Conservation (phyloP, 1,140 invertebrate genomes). For the Tetragnatha versicolor region DNA sequence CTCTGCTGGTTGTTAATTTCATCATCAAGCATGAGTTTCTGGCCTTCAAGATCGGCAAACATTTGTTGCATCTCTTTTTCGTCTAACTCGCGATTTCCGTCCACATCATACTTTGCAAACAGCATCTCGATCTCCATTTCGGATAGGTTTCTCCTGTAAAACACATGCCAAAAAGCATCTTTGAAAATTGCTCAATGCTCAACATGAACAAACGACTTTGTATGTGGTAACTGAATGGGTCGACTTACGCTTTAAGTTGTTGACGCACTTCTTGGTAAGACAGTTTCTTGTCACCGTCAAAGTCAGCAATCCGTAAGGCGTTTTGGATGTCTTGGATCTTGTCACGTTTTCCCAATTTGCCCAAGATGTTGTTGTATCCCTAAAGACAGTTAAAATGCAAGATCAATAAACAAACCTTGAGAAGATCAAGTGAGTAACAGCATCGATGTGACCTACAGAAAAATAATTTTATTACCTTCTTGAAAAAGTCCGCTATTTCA, state of each 20-base stretch:
- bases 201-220: no score
- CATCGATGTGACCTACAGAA: no score
- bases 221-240: no score
- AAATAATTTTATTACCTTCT: slow-evolving; percentile 61
- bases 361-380: slow-evolving; percentile 68
- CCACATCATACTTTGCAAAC: slow-evolving; percentile 72
- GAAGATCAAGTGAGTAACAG: no score
- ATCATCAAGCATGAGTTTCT: slow-evolving; percentile 60
- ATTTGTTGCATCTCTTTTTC: slow-evolving; percentile 65
- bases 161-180: no score
- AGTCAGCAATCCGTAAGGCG: slow-evolving; percentile 67
- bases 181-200: no score
- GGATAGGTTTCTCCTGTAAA: slow-evolving; percentile 68
- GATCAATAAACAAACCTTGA: not conserved
- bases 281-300: slow-evolving; percentile 66
- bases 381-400: slow-evolving; percentile 2
- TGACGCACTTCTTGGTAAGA: slow-evolving; percentile 65
- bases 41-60: slow-evolving; percentile 62
- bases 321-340: slow-evolving; percentile 69
- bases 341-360: slow-evolving; percentile 67
- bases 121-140: slow-evolving; percentile 76
- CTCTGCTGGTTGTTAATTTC: slow-evolving; percentile 59
- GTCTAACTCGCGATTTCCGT: slow-evolving; percentile 68
- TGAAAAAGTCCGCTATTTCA: slow-evolving; percentile 73
- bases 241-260: slow-evolving; percentile 66